Evolutionary conservation across 2,797 vertebrate genomes (phyloP), one percentile per base, ranked within the genome.

Genomic region (Neosalanx taihuensis): DNA sequence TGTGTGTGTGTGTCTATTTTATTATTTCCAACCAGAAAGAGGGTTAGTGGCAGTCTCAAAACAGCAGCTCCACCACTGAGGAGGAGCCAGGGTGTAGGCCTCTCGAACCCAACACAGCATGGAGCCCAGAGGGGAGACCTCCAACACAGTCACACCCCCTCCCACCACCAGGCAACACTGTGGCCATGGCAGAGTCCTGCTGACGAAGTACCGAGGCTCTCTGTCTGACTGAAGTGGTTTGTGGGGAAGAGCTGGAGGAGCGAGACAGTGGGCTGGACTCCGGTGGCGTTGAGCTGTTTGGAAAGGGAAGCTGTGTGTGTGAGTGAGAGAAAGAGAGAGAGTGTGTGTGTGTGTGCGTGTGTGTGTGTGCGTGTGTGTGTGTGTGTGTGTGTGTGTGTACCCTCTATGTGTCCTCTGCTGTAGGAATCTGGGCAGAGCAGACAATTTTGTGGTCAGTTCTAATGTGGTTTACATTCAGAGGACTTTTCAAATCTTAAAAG

Each of bases 341-440:
- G 46, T 49, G 7, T 49, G 46, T 49, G 46, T 69, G 59, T 63
- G 20, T 46, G n/a, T 49, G 46, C 10, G 46, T 49, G 46, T 65
- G 10, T 13, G 64, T 49, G 65, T 61, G 66, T 69, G 37, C 37
- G 59, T 77, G 60, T 71, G 72, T 74, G 60, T 65, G 64, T 65
- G 41, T 49, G 64, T 73, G 53, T 69, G 71, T 73, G 59, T 64
- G 64, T 65, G 41, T 41, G 6, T 41, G 37, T 12, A 41, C 37
- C 37, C 37, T 41, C 37, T 41, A 10, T 9, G 9, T 12, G 37
- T 41, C 37, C 37, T 49, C 20, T 46, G 41, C n/a, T 26, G 58
- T 26, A 26, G 58, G 58, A 59, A 26, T 59, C 26, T 59, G 58
- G 58, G 26, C 9, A 4, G 29, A 60, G 58, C 58, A 29, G 29